Evolutionary conservation across 2,113 vertebrate genomes (phyloP).

Genomic region (Tetraodon nigroviridis): DNA sequence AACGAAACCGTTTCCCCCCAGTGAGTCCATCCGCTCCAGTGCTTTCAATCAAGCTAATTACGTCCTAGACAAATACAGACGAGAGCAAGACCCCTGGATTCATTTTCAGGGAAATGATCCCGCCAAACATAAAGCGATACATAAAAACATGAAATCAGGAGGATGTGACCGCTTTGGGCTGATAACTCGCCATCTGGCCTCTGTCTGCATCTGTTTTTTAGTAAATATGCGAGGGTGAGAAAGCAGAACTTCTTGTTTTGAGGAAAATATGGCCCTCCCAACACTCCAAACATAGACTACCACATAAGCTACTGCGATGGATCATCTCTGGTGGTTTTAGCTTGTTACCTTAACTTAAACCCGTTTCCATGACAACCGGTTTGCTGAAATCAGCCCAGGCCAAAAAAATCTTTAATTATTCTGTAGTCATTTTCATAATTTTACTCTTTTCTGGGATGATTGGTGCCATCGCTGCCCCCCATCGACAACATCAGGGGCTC

Average conservation of each 20-base stretch:
- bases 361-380: slow-evolving; percentile 66
- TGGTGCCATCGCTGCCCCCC: slow-evolving; percentile 14
- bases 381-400: slow-evolving; percentile 43
- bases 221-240: not conserved
- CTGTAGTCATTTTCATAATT: slow-evolving; percentile 37
- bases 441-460: slow-evolving; percentile 35
- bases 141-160: slow-evolving; percentile 47
- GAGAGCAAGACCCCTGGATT: slow-evolving; percentile 33
- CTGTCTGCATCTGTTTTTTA: not conserved
- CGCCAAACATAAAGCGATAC: slow-evolving; percentile 25
- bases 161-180: slow-evolving; percentile 17
- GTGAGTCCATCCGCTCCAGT: slow-evolving; percentile 40
- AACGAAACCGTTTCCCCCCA: slow-evolving; percentile 8
- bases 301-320: slow-evolving; percentile 31
- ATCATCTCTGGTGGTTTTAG: slow-evolving; percentile 41
- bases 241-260: not conserved
- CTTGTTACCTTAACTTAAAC: slow-evolving; percentile 38
- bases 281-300: slow-evolving; percentile 7
- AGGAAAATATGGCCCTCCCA: not conserved
- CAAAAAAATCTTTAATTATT: slow-evolving; percentile 38
- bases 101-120: slow-evolving; percentile 24
- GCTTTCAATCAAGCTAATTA: slow-evolving; percentile 57
- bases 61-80: slow-evolving; percentile 29
- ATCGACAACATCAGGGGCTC: slow-evolving; percentile 1
- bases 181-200: slow-evolving; percentile 33